Percentiles rank a stretch among this genome's conserved stretches.
Conservation (phyloP, 2,113 vertebrate species). For the Muntiacus muntjak region DNA sequence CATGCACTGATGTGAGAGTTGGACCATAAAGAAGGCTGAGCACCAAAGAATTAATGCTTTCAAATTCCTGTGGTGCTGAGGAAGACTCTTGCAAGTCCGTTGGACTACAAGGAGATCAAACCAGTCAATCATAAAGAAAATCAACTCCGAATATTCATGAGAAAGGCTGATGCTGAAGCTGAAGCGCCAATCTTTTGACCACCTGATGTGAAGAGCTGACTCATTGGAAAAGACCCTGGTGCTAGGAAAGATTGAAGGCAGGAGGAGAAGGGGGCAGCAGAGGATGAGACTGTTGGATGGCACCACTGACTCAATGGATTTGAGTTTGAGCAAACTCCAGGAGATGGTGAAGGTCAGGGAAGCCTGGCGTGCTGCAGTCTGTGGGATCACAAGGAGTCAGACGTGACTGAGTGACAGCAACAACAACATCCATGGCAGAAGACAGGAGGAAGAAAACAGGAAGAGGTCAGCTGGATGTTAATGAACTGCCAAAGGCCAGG, state of each 20-base stretch:
- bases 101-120: not conserved
- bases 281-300: not conserved
- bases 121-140: not conserved
- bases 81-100: not conserved
- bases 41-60: not conserved
- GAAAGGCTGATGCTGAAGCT: not conserved
- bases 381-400: not conserved
- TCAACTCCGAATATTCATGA: not conserved
- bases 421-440: not conserved
- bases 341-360: not conserved
- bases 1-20: not conserved
- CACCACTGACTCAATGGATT: not conserved
- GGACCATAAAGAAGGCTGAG: not conserved
- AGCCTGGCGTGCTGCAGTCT: not conserved
- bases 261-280: not conserved
- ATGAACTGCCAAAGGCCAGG: not conserved
- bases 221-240: not conserved
- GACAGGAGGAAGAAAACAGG: not conserved
- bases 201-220: not conserved
- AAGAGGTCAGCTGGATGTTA: not conserved
- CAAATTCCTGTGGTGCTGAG: not conserved
- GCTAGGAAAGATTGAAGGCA: not conserved
- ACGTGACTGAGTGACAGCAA: not conserved
- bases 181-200: not conserved
- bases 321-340: not conserved